Evolutionary conservation across 2,888 invertebrate species (phyloP).

Genomic region (Drosophila mayaguana): DNA sequence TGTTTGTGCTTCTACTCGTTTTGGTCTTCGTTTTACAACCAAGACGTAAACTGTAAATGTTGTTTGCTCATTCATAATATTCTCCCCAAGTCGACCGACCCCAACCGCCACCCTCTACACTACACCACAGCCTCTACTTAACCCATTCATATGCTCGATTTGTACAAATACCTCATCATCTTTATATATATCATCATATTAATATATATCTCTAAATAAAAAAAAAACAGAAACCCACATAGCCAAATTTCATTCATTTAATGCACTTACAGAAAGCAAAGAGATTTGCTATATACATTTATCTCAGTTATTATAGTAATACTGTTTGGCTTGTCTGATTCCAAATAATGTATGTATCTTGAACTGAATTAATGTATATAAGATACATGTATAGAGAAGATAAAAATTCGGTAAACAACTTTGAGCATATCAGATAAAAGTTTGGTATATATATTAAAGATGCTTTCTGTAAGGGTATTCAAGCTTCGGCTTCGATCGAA

Average conservation of each 20-base stretch:
- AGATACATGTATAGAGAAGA: neutral
- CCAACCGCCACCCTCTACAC: neutral
- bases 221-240: neutral
- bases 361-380: no score
- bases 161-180: slow-evolving; percentile 24
- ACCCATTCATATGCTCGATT: slow-evolving; percentile 23
- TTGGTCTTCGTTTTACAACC: slow-evolving; percentile 60
- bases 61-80: slow-evolving; percentile 28
- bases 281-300: no score
- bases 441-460: no score
- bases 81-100: neutral
- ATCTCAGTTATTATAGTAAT: neutral
- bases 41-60: slow-evolving; percentile 55
- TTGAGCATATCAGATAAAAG: neutral
- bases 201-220: slow-evolving; percentile 13
- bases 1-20: slow-evolving; percentile 53
- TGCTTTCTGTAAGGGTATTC: slow-evolving; percentile 5
- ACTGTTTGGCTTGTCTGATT: neutral
- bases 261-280: slow-evolving; percentile 15
- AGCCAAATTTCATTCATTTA: slow-evolving; percentile 15
- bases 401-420: neutral
- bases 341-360: no score
- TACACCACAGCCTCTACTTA: neutral
- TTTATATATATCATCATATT: slow-evolving; percentile 11
- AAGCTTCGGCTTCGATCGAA: slow-evolving; percentile 5